Conservation (phyloP, 2,113 vertebrate genomes). For the Tichodroma muraria region DNA sequence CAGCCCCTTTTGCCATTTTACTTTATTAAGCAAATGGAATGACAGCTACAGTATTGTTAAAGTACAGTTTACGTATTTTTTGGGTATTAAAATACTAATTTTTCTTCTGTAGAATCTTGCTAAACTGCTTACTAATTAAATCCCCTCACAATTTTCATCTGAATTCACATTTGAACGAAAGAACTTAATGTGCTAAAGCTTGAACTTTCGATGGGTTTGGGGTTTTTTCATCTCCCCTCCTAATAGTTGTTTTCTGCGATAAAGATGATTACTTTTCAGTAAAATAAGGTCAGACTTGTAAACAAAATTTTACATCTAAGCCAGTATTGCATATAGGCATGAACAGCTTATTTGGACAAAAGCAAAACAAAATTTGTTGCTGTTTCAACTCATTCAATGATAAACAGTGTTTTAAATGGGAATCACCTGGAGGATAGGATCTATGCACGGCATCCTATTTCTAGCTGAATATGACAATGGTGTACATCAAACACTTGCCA, state of each 20-base stretch:
- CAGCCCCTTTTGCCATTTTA: neutral
- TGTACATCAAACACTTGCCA: neutral
- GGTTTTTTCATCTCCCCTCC: neutral
- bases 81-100: neutral
- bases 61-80: neutral
- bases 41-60: neutral
- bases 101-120: neutral
- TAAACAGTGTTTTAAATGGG: neutral
- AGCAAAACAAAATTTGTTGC: neutral
- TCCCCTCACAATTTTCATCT: neutral
- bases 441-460: neutral
- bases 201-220: neutral
- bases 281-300: neutral
- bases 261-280: neutral
- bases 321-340: neutral
- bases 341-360: neutral
- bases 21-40: neutral
- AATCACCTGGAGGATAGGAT: neutral
- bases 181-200: neutral
- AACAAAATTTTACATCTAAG: neutral
- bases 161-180: neutral
- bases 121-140: neutral
- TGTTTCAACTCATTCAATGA: neutral
- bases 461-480: neutral
- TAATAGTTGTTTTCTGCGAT: neutral